Base-by-base conservation (phyloP, 2,113 vertebrate genomes). In the Papio anubis region DNA sequence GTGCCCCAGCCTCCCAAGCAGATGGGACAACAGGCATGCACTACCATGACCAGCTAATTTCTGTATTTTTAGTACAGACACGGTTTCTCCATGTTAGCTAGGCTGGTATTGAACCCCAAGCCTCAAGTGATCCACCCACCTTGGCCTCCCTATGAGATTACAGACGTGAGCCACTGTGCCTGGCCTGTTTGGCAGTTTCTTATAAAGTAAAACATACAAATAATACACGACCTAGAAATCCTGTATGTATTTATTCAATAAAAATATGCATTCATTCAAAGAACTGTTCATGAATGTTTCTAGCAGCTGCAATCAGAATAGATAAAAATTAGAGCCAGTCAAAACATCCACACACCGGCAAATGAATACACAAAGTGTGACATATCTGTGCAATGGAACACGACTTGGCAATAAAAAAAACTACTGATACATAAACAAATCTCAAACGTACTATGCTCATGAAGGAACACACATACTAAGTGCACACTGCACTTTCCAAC, bases 401-500 rank as follows among this genome's bases (percentile, higher is more conserved):
- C 14, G 4, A 27, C 25, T 17, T 76, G 73, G 25, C 73, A 78
- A 30, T 30, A 17, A 30, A 72, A 73, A 18, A 27, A 30, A 48
- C 73, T 17, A 18, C 7, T 76, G 43, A 18, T 30, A 17, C 14
- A 48, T 9, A 27, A 48, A 32, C 27, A 30, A 48, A 78, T 48
- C 61, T 38, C 64, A 6, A 17, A 40, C 18, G 64, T 32, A 27
- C 3, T 17, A 48, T 5, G 21, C 25, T 32, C 2, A 23, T 3
- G 6, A 17, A 4, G 32, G 43, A 14, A 14, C 0, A 14, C 45
- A n/a, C 0, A 52, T 13, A 27, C 8, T 10, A 64, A n/a, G 13
- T 8, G 18, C 43, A 27, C 5, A 8, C 0, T 0, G 14, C 8
- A 6, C 18, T 40, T 1, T 11, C 45, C 38, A 23, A 4, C 1